Conservation (phyloP, 2,888 invertebrate genomes). For the Tinea trinotella region DNA sequence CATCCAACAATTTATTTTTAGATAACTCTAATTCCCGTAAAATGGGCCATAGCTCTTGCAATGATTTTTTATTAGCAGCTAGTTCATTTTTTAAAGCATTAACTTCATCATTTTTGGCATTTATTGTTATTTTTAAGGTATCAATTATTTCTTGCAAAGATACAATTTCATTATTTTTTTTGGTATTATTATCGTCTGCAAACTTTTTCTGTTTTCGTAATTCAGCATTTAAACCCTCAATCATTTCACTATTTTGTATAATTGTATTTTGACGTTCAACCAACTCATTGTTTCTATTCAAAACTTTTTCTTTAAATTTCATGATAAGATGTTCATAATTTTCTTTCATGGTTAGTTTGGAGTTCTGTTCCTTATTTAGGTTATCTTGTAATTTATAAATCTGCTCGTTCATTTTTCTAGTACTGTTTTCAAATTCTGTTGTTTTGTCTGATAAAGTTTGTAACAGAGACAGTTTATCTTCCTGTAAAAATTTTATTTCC, state of each 20-base stretch:
- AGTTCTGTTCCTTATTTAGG: slow-evolving; percentile 40
- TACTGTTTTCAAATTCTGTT: slow-evolving; percentile 39
- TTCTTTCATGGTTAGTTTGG: slow-evolving; percentile 38
- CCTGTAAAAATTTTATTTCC: slow-evolving; percentile 50
- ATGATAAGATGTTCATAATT: slow-evolving; percentile 18
- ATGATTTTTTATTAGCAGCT: neutral
- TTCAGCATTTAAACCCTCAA: neutral
- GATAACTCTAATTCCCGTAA: neutral
- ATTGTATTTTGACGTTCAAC: slow-evolving; percentile 17
- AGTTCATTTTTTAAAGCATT: neutral
- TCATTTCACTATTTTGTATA: slow-evolving; percentile 11
- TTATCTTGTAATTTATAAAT: slow-evolving; percentile 33
- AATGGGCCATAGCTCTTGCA: neutral
- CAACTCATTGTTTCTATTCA: slow-evolving; percentile 21
- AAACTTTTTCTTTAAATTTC: slow-evolving; percentile 20
- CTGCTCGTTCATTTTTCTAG: slow-evolving; percentile 26
- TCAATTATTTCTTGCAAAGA: neutral
- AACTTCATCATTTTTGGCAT: neutral
- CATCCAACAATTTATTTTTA: neutral
- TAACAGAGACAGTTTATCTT: slow-evolving; percentile 48
- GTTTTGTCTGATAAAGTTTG: slow-evolving; percentile 48
- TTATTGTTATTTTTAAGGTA: neutral
- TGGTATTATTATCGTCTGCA: slow-evolving; percentile 21
- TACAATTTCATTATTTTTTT: slow-evolving; percentile 29
- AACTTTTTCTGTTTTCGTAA: slow-evolving; percentile 18